Percentiles rank a stretch among this genome's conserved stretches.
Evolutionary conservation across 2,888 invertebrate species (phyloP).

Genomic region (Eueremaeus valkanovi): DNA sequence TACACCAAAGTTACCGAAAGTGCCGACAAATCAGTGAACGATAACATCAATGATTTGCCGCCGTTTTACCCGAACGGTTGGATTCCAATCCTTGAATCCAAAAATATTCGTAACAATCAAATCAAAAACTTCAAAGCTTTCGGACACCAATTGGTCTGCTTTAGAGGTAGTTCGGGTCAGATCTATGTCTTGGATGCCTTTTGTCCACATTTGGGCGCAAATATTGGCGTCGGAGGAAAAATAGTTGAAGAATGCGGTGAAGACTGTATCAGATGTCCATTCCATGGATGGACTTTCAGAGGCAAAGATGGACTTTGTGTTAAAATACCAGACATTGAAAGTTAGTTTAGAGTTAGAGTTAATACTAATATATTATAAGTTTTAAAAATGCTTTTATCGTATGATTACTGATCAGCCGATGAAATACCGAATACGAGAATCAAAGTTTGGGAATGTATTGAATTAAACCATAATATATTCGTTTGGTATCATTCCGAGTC

Average conservation of each 20-base stretch:
- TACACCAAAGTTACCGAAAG: not conserved
- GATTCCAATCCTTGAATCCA: conserved; percentile 72
- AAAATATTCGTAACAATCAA: conserved; percentile 57
- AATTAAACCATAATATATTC: conserved; percentile 70
- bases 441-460: conserved; percentile 65
- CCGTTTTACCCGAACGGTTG: conserved; percentile 87
- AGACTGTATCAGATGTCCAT: conserved; percentile 79
- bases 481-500: conserved; percentile 77
- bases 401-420: not conserved
- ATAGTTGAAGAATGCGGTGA: conserved; percentile 53
- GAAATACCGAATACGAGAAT: conserved; percentile 65
- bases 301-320: conserved; percentile 69
- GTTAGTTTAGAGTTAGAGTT: conserved; percentile 28
- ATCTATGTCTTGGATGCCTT: conserved; percentile 74
- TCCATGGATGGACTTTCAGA: conserved; percentile 79
- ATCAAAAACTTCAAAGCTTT: conserved; percentile 58
- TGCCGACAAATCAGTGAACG: not conserved
- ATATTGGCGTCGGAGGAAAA: conserved; percentile 71
- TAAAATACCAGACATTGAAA: conserved; percentile 63
- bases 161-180: conserved; percentile 61
- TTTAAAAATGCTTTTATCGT: not conserved
- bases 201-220: conserved; percentile 85
- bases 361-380: not conserved
- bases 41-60: conserved; percentile 57
- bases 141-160: conserved; percentile 69